Evolutionary conservation across 1,140 invertebrate species (phyloP).

Genomic region (Pseudomyrmex cubaensis): DNA sequence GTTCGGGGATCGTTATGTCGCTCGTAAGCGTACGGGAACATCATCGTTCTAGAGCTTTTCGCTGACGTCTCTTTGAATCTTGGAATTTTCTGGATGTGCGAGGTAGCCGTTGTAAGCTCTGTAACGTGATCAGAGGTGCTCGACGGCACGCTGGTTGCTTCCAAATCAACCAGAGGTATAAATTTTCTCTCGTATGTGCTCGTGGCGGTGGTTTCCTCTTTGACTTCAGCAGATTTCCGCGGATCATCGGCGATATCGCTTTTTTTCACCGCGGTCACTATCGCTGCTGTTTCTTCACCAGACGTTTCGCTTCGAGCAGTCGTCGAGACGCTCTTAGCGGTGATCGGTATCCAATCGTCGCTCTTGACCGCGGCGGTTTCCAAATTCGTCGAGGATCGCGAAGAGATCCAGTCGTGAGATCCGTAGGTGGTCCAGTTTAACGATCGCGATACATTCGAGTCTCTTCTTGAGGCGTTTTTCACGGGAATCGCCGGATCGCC

Average conservation of each 20-base stretch:
- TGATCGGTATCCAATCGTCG: constrained; percentile 80
- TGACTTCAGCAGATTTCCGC: background rate
- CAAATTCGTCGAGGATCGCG: background rate
- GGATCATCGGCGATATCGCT: background rate
- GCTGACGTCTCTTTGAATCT: background rate
- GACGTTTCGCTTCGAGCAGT: background rate
- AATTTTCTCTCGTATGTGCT: constrained; percentile 75
- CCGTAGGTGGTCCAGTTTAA: constrained; percentile 61
- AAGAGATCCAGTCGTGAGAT: constrained; percentile 25
- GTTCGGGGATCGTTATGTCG: constrained; percentile 81
- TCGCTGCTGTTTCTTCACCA: background rate
- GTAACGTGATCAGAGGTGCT: constrained; percentile 51
- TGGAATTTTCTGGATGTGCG: constrained; percentile 81
- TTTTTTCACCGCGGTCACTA: background rate
- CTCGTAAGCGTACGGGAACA: constrained; percentile 83
- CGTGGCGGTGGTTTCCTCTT: background rate
- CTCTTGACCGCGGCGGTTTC: constrained; percentile 70
- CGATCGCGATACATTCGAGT: constrained; percentile 64
- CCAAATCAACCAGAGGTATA: constrained; percentile 78
- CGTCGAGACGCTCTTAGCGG: background rate
- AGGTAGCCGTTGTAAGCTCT: constrained; percentile 60
- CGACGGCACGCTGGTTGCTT: constrained; percentile 1
- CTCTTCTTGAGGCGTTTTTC: constrained; percentile 17
- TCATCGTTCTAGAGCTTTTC: constrained; percentile 70
- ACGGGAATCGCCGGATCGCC: background rate